Conservation (phyloP, 2,888 invertebrate species). For the Caenorhabditis auriculariae region DNA sequence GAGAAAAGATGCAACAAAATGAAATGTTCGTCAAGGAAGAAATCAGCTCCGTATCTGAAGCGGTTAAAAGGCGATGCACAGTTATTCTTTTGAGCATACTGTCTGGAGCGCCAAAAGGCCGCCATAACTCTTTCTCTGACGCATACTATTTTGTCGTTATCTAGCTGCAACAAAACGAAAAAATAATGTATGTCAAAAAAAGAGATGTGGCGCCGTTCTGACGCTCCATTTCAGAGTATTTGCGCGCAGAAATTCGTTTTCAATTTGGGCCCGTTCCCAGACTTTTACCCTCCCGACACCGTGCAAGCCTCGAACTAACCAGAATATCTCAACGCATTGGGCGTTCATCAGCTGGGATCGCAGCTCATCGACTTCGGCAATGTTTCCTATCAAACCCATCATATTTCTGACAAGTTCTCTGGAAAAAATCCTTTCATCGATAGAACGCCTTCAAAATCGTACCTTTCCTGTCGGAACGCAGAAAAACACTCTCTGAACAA, state of each 20-base stretch:
- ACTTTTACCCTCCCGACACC: too few species aligned
- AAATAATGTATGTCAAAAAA: not conserved
- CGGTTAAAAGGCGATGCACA: too few species aligned
- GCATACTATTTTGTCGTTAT: too few species aligned
- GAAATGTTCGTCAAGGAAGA: too few species aligned
- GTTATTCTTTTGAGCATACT: too few species aligned
- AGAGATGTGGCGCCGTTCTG: too few species aligned
- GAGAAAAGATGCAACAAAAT: too few species aligned
- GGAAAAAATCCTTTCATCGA: slow-evolving; percentile 69
- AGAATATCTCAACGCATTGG: slow-evolving; percentile 81
- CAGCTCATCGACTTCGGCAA: slow-evolving; percentile 85
- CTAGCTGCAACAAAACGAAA: slow-evolving; percentile 1
- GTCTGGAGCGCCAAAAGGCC: not conserved
- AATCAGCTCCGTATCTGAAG: too few species aligned
- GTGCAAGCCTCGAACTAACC: slow-evolving; percentile 52
- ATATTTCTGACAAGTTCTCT: slow-evolving; percentile 90
- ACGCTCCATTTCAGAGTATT: too few species aligned
- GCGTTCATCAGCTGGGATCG: slow-evolving; percentile 81
- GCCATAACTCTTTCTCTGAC: too few species aligned
- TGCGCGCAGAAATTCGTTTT: too few species aligned
- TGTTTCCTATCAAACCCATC: slow-evolving; percentile 92
- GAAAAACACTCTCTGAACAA: slow-evolving; percentile 84
- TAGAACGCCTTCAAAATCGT: not conserved
- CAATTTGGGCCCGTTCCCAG: too few species aligned
- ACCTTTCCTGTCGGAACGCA: slow-evolving; percentile 65